These are phyloP conservation scores for Larimichthys crocea DNA, from an alignment of 2,113 vertebrate species.

Conservation along the genomic window DNA sequence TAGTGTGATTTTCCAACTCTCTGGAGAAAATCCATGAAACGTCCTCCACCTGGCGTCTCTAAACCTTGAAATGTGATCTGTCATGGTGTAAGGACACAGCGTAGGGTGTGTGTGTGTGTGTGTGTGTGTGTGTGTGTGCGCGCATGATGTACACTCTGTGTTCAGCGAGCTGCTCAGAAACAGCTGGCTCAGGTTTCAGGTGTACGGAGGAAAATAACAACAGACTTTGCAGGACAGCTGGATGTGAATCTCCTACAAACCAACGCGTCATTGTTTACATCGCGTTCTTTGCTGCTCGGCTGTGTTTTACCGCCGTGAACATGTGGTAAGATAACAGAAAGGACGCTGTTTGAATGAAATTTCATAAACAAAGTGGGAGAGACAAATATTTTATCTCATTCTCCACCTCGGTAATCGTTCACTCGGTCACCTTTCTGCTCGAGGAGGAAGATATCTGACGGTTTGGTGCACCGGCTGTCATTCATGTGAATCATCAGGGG, in stretches of 20 bases:
- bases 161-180: conserved; percentile 32
- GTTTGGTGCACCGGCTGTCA: conserved; percentile 36
- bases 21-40: conserved; percentile 29
- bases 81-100: conserved; percentile 19
- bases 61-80: conserved; percentile 53
- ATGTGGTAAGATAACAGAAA: neutral
- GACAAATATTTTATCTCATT: neutral
- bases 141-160: neutral
- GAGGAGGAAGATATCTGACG: neutral
- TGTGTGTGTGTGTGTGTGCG: conserved; percentile 11
- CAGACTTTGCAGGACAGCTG: conserved; percentile 2
- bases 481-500: conserved; percentile 16
- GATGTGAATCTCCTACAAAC: neutral
- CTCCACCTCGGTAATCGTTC: neutral
- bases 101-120: neutral
- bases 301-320: neutral
- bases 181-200: conserved; percentile 63
- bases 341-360: neutral
- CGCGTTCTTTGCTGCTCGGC: neutral
- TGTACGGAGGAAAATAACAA: neutral
- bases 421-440: neutral
- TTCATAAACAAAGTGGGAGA: neutral
- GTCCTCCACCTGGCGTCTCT: conserved; percentile 45
- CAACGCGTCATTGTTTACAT: neutral
- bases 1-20: conserved; percentile 17